phyloP scores from a whole-genome alignment of 2,797 vertebrate genomes.

The Neoniphon sammara region DNA sequence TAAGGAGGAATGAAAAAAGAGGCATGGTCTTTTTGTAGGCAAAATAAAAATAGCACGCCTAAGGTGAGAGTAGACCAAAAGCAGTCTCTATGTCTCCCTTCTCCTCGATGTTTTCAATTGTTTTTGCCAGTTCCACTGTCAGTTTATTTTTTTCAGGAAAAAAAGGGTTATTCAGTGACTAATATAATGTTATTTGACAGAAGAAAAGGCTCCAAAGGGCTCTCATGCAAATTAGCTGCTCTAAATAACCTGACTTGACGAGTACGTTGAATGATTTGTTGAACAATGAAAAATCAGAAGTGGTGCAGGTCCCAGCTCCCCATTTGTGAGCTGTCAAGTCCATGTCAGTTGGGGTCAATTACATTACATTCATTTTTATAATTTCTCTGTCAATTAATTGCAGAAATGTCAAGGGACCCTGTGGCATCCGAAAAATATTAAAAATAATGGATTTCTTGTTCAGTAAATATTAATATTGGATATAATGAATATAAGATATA shows the following conservation, averaged over 20 bases:
- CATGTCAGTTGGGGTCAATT: conserved; percentile 40
- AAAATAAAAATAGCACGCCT: conserved; percentile 78
- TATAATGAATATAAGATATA: conserved; percentile 66
- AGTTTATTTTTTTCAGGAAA: conserved; percentile 16
- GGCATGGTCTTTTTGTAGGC: conserved; percentile 64
- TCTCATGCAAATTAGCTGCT: conserved; percentile 45
- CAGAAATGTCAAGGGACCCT: conserved; percentile 2
- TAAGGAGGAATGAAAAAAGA: conserved; percentile 26
- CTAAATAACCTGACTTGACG: conserved; percentile 42
- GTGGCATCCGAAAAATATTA: conserved; percentile 9
- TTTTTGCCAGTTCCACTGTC: conserved; percentile 39
- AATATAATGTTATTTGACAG: conserved; percentile 58
- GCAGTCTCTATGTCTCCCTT: conserved; percentile 41
- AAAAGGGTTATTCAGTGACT: conserved; percentile 36
- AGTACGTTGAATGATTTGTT: conserved; percentile 36
- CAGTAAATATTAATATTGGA: conserved; percentile 56
- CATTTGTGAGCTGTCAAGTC: neutral
- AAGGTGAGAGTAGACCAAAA: conserved; percentile 70
- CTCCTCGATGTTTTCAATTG: conserved; percentile 61
- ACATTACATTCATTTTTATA: conserved; percentile 24
- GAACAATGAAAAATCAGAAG: conserved; percentile 34
- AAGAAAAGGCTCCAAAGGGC: conserved; percentile 59
- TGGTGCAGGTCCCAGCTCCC: conserved; percentile 18
- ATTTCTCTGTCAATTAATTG: conserved; percentile 14
- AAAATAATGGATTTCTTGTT: conserved; percentile 33